Evolutionary conservation across 2,113 vertebrate genomes (phyloP).

Genomic region (Deroptyus accipitrinus): DNA sequence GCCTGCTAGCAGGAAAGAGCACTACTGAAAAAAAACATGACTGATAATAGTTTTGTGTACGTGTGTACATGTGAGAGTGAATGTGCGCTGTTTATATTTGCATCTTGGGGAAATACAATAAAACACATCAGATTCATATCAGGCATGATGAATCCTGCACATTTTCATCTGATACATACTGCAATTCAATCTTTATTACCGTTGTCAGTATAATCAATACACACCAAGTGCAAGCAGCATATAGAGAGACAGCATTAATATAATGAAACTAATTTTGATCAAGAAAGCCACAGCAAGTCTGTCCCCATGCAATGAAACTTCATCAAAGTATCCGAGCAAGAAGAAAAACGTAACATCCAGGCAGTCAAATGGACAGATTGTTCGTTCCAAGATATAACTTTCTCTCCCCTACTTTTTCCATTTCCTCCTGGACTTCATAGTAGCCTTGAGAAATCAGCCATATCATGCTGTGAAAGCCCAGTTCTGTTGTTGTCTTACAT

Average conservation of each 20-base stretch:
- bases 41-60: background rate
- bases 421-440: background rate
- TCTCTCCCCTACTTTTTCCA: background rate
- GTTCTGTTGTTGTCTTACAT: background rate
- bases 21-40: background rate
- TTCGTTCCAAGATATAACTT: background rate
- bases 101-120: background rate
- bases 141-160: background rate
- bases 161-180: background rate
- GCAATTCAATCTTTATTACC: background rate
- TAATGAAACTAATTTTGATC: background rate
- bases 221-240: background rate
- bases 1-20: background rate
- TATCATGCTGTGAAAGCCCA: background rate
- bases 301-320: background rate
- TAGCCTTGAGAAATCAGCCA: background rate
- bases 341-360: background rate
- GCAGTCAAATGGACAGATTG: background rate
- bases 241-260: background rate
- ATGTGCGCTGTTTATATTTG: background rate
- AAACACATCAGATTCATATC: background rate
- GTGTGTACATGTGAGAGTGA: background rate
- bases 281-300: background rate
- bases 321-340: background rate
- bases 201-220: conserved; percentile 21